Evolutionary conservation across 2,888 invertebrate genomes (phyloP), one percentile per base, ranked within the genome.

Genomic region (Fragum whitleyi): DNA sequence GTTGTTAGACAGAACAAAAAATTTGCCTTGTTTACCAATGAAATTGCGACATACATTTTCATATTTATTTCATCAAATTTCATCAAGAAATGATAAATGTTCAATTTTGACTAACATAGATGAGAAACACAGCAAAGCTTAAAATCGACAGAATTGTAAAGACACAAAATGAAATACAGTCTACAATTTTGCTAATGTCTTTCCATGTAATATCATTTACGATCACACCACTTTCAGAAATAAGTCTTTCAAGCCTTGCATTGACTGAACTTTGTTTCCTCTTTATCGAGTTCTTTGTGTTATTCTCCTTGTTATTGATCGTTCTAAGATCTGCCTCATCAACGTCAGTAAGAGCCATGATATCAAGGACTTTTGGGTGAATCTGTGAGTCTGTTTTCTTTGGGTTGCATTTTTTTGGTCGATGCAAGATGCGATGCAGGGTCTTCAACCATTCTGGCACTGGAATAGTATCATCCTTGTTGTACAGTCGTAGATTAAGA

Each of bases 401-500:
- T 19, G 14, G 1, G 9, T 57, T 57, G 14, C 57, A 47, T 47
- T 47, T 47, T 16, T 47, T 47, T 3, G 7, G 47, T 47, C 16
- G 47, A n/a, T 47, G 14, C 14, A 57, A 57, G 23, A 57, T 11
- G 5, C 11, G 11, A 57, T 57, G 23, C 23, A n/a, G 19, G n/a
- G 21, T 14, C 23, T 26, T 23, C 74, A 72, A 7, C 51, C 57
- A 57, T 57, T n/a, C 26, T 16, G 80, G 80, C 23, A 80, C 61
- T 0, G 59, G 61, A n/a, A 59, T 62, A 9, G 47, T 73, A 1
- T 80, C 81, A 11, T 82, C 76, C 61, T 75, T 85, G 65, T 86
- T 80, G 62, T 85, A 85, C 21, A 80, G 69, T n/a, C 75, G 69
- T 1, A 86, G 67, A 11, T 80, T 87, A 28, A 84, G 57, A 14